phyloP scores from a whole-genome alignment of 1,140 invertebrate species.

The Doryteuthis pealeii region DNA sequence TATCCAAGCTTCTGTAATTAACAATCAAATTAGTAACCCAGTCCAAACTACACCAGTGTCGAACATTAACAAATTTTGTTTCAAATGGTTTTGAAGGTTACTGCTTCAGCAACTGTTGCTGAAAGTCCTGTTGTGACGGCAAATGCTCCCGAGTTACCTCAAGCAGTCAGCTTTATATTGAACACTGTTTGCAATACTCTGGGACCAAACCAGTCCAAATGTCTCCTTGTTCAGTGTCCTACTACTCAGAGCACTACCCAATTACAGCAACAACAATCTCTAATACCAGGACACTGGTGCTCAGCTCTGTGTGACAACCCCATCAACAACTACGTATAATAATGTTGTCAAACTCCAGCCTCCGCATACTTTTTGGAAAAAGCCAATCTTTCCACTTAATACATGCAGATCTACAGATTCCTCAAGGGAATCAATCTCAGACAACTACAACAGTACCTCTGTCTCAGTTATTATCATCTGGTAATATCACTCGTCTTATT shows the following conservation, averaged over 20 bases:
- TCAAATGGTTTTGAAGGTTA: slow-evolving; percentile 5
- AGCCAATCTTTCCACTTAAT: not conserved
- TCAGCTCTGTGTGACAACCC: not conserved
- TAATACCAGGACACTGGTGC: slow-evolving; percentile 6
- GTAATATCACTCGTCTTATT: no score
- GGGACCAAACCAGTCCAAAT: not conserved
- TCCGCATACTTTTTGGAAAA: not conserved
- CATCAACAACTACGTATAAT: not conserved
- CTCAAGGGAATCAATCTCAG: not conserved
- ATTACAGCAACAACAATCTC: slow-evolving; percentile 11
- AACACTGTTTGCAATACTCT: not conserved
- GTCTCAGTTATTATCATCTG: not conserved
- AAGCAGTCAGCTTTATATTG: slow-evolving; percentile 9
- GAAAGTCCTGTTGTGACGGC: not conserved
- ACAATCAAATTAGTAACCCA: not conserved
- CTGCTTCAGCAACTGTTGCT: not conserved
- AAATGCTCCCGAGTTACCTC: slow-evolving; percentile 15
- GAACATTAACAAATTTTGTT: not conserved
- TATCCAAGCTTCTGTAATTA: not conserved
- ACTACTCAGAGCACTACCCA: no score
- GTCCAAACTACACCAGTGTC: slow-evolving; percentile 5
- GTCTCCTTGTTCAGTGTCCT: slow-evolving; percentile 9
- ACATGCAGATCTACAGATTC: not conserved
- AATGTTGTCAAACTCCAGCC: not conserved
- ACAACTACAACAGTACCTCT: not conserved